Evolutionary conservation across 2,797 vertebrate species (phyloP).

Genomic region (Spheniscus humboldti): DNA sequence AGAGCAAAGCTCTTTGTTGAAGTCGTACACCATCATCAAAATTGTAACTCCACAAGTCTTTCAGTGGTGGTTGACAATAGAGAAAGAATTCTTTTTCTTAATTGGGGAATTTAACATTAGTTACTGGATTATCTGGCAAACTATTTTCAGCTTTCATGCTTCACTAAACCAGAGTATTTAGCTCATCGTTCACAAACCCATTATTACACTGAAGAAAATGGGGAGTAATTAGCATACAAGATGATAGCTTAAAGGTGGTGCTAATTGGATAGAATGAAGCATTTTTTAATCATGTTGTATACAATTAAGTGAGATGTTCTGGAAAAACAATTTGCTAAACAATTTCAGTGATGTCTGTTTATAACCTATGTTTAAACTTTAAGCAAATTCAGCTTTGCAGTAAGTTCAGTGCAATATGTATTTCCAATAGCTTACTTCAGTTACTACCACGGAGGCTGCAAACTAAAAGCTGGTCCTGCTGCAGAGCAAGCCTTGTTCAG

Average conservation of each 20-base stretch:
- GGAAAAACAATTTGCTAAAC: conserved; percentile 22
- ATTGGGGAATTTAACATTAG: conserved; percentile 20
- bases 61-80: neutral
- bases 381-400: neutral
- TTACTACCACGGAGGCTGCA: rapidly evolving
- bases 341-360: neutral
- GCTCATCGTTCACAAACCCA: conserved; percentile 56
- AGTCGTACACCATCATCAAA: neutral
- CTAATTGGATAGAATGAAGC: conserved; percentile 48
- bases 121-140: conserved; percentile 55
- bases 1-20: neutral
- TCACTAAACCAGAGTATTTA: conserved; percentile 67
- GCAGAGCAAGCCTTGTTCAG: neutral
- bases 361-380: neutral
- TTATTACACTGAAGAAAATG: conserved; percentile 66
- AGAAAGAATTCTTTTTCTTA: neutral
- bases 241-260: conserved; percentile 55
- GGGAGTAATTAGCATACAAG: conserved; percentile 66
- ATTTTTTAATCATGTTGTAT: neutral
- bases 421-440: neutral
- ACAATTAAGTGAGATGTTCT: conserved; percentile 9
- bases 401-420: neutral
- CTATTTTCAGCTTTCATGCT: conserved; percentile 58
- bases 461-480: neutral
- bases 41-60: neutral